These are phyloP conservation scores for Osmoderma eremita DNA, from an alignment of 2,888 invertebrate genomes.

Conservation along the genomic window DNA sequence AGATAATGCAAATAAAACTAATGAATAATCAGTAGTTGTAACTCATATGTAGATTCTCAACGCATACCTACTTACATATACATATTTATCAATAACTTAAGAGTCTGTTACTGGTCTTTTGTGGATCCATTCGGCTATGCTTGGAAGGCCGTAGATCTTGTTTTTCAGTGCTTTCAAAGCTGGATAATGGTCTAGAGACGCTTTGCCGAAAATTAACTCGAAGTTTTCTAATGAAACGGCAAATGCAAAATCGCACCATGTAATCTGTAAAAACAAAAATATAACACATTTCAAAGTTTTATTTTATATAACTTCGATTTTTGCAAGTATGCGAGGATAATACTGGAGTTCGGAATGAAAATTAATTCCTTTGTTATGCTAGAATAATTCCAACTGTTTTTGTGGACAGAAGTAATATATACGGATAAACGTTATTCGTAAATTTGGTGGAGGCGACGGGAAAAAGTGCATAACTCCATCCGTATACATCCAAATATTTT, in stretches of 20 bases:
- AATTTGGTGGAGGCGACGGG: too few relatives aligned
- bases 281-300: not conserved
- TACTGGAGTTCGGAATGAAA: too few relatives aligned
- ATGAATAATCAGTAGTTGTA: constrained; percentile 34
- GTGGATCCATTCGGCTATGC: constrained; percentile 68
- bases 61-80: not conserved
- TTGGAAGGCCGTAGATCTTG: constrained; percentile 66
- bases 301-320: not conserved
- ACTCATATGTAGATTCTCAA: constrained; percentile 1
- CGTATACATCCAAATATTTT: too few relatives aligned
- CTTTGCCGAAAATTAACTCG: constrained; percentile 66
- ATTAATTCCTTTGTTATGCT: too few relatives aligned
- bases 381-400: too few relatives aligned
- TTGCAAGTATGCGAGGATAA: not conserved
- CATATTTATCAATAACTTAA: constrained; percentile 52
- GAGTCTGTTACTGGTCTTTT: constrained; percentile 69
- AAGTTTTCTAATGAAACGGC: constrained; percentile 68
- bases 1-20: too few relatives aligned
- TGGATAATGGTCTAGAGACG: constrained; percentile 67
- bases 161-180: constrained; percentile 66
- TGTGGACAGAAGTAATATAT: too few relatives aligned
- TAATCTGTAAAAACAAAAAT: constrained; percentile 62
- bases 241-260: constrained; percentile 71
- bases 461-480: too few relatives aligned
- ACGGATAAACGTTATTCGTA: too few relatives aligned